phyloP scores from a whole-genome alignment of 2,113 vertebrate species.

The Nyctereutes procyonoides region DNA sequence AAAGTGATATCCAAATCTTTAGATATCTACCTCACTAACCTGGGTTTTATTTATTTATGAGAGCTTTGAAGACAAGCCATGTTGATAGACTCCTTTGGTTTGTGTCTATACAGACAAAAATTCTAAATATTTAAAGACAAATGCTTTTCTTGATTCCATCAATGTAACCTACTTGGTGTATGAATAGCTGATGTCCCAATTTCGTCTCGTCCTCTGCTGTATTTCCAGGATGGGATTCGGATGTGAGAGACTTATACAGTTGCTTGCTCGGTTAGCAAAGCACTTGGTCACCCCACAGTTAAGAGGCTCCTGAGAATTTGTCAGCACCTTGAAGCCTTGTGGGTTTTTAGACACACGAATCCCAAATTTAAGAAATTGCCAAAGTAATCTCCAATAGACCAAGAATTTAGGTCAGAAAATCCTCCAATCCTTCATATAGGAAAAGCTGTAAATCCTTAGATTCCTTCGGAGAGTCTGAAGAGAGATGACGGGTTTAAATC shows the following conservation, averaged over 20 bases:
- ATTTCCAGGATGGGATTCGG: not conserved
- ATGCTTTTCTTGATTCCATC: not conserved
- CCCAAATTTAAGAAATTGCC: constrained; percentile 71
- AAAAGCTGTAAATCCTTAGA: constrained; percentile 57
- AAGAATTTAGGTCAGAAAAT: constrained; percentile 66
- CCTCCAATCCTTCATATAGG: constrained; percentile 38
- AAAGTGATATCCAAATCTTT: not conserved
- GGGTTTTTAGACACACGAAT: constrained; percentile 64
- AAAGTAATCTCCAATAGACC: constrained; percentile 55
- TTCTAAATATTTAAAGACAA: constrained; percentile 44
- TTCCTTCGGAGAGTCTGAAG: constrained; percentile 41
- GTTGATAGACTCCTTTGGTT: not conserved
- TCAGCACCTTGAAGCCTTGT: constrained; percentile 46
- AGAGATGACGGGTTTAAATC: constrained; percentile 29
- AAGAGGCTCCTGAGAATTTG: constrained; percentile 44
- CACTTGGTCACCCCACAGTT: not conserved
- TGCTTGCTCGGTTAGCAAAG: constrained; percentile 11
- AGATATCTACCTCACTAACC: not conserved
- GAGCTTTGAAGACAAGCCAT: not conserved
- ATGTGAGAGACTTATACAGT: constrained; percentile 4
- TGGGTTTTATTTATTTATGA: not conserved
- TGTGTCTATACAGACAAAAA: not conserved
- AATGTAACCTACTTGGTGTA: not conserved
- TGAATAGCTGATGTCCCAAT: not conserved
- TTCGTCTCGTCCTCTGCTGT: not conserved